phyloP scores from a whole-genome alignment of 2,113 vertebrate genomes.

The Rostratula benghalensis region DNA sequence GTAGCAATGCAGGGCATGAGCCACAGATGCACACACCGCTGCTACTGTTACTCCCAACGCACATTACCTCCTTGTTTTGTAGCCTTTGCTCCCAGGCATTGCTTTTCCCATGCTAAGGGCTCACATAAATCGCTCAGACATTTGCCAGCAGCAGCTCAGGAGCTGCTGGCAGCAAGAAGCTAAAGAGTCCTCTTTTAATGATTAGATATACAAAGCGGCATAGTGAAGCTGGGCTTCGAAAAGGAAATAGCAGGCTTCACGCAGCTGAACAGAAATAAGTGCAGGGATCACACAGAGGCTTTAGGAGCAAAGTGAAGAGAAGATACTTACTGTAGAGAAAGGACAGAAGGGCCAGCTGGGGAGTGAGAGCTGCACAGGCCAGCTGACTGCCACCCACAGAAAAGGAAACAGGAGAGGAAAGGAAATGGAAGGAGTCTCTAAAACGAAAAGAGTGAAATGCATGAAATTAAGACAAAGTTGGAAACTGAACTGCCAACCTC shows the following conservation, averaged over 20 bases:
- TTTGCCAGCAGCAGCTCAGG: neutral
- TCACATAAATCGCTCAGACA: neutral
- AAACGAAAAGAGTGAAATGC: slow-evolving; percentile 32
- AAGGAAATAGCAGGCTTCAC: slow-evolving; percentile 6
- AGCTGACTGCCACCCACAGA: slow-evolving; percentile 27
- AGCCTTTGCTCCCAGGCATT: neutral
- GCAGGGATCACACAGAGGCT: neutral
- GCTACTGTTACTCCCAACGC: neutral
- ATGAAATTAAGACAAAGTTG: slow-evolving; percentile 11
- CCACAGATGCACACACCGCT: neutral
- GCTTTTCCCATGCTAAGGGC: neutral
- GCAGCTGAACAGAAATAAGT: neutral
- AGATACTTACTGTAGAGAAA: slow-evolving; percentile 69
- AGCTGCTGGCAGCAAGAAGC: neutral
- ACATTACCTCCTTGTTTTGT: neutral
- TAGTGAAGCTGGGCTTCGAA: neutral
- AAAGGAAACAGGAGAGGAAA: slow-evolving; percentile 35
- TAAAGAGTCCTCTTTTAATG: neutral
- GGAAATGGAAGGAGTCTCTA: slow-evolving; percentile 35
- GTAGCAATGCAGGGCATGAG: neutral
- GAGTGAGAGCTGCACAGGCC: slow-evolving; percentile 47
- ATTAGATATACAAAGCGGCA: neutral
- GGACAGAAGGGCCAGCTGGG: slow-evolving; percentile 41
- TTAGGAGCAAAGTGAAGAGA: neutral
- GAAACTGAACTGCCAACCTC: neutral